Evolutionary conservation across 2,888 invertebrate genomes (phyloP).

Genomic region (Athripsodes cinereus): DNA sequence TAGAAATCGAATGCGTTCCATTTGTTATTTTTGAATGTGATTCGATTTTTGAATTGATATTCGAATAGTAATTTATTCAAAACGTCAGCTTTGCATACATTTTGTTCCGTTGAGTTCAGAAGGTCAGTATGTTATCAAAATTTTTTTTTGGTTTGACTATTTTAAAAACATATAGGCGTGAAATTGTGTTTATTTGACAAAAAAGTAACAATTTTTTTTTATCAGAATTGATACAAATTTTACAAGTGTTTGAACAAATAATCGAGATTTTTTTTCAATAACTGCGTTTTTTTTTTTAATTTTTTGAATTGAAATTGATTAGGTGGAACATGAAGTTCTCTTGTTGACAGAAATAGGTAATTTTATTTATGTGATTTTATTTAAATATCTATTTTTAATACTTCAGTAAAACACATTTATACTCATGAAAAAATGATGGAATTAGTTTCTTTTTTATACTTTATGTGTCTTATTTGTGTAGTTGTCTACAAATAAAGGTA

Average conservation of each 20-base stretch:
- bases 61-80: not conserved
- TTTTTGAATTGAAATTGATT: not conserved
- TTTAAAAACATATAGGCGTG: conserved; percentile 12
- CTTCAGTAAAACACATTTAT: no score
- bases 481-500: no score
- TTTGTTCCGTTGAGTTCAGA: conserved; percentile 6
- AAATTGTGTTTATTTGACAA: conserved; percentile 5
- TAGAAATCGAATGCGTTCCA: not conserved
- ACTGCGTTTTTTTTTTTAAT: not conserved
- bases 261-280: conserved; percentile 15
- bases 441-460: no score
- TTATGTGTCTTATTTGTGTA: no score
- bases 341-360: not conserved
- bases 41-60: not conserved
- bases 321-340: not conserved
- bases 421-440: no score
- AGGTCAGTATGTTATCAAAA: conserved; percentile 5
- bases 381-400: no score
- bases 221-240: not conserved
- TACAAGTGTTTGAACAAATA: conserved; percentile 1
- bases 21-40: not conserved
- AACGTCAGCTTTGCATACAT: not conserved
- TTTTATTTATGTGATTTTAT: not conserved
- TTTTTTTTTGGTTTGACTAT: conserved; percentile 8
- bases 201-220: not conserved